Conservation (phyloP, 2,888 invertebrate genomes). For the Pycnomerus fuliginosus region DNA sequence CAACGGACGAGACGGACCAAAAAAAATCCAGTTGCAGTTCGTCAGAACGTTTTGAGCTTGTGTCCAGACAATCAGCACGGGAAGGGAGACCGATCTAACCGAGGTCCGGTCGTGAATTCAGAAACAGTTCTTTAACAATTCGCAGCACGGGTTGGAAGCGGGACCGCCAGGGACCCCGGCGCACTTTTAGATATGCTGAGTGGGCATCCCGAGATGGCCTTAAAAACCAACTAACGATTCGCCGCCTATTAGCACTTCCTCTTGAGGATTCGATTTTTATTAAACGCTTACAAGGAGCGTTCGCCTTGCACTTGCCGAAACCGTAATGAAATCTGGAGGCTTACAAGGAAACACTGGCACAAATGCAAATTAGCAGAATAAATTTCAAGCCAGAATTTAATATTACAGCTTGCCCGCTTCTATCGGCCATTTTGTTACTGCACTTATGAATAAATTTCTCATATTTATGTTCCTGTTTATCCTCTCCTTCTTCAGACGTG, state of each 20-base stretch:
- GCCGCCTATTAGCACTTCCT: slow-evolving; percentile 28
- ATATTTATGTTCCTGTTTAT: too few species aligned
- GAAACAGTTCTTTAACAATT: slow-evolving; percentile 16
- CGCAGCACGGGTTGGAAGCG: slow-evolving; percentile 8
- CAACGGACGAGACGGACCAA: too few species aligned
- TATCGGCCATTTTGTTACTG: too few species aligned
- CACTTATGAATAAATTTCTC: too few species aligned
- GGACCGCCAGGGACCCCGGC: slow-evolving; percentile 6
- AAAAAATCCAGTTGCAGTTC: slow-evolving; percentile 15
- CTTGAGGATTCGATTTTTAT: slow-evolving; percentile 28
- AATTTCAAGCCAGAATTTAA: slow-evolving; percentile 31
- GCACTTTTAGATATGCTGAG: slow-evolving; percentile 29
- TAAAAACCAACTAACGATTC: slow-evolving; percentile 29
- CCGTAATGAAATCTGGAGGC: slow-evolving; percentile 35
- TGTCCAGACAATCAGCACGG: slow-evolving; percentile 40
- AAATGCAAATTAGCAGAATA: slow-evolving; percentile 37
- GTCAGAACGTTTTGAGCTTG: slow-evolving; percentile 34
- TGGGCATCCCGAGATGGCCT: slow-evolving; percentile 20
- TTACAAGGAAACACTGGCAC: slow-evolving; percentile 33
- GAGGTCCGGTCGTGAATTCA: slow-evolving; percentile 13
- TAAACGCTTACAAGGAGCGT: slow-evolving; percentile 21
- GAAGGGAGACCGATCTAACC: slow-evolving; percentile 9
- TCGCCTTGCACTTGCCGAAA: slow-evolving; percentile 34
- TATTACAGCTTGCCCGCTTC: too few species aligned
- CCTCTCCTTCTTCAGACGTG: too few species aligned